Evolutionary conservation across 2,888 invertebrate genomes (phyloP), one percentile per base, ranked within the genome.

Genomic region (Campoletis raptor): DNA sequence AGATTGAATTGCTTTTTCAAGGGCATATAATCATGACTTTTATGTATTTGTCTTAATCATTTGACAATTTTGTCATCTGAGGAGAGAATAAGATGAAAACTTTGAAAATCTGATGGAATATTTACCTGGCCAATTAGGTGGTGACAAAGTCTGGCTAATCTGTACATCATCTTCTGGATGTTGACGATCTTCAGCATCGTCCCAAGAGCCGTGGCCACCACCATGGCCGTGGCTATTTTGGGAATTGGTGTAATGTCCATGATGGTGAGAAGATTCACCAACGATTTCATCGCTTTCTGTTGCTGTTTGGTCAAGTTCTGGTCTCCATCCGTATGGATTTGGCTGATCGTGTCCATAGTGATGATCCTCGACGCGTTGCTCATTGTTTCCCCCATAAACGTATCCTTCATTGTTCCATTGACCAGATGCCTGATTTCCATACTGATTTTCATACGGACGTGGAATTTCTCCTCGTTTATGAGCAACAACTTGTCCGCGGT

Each of bases 381-480:
- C 45, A n/a, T 81, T 67, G 7, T 15, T n/a, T 12, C 9, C 66
- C 1, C 24, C 74, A 66, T 24, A 30, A 5, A 70, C 64, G 54
- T 79, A 74, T 12, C 69, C 80, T n/a, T 70, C 10, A 40, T n/a
- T 42, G 30, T 69, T 70, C 79, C 79, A 79, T 15, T 54, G n/a
- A n/a, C 30, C 69, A 30, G 52, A 12, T 9, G 21, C 45, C 57
- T 67, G 79, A 24, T 70, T 64, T 67, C 79, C 81, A 6, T 40
- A 73, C 8, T 21, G 73, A 79, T 79, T 74, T 52, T 37, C 45
- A 3, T 45, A 40, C 5, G 42, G 67, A 9, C 30, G 45, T 6
- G 54, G 61, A 42, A 57, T 12, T 45, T 76, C 42, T 0, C 4
- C 30, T 48, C 64, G 52, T 15, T 70, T 52, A 40, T 61, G 57